Base-by-base conservation (phyloP, 2,113 vertebrate species). In the Pampusana beccarii region DNA sequence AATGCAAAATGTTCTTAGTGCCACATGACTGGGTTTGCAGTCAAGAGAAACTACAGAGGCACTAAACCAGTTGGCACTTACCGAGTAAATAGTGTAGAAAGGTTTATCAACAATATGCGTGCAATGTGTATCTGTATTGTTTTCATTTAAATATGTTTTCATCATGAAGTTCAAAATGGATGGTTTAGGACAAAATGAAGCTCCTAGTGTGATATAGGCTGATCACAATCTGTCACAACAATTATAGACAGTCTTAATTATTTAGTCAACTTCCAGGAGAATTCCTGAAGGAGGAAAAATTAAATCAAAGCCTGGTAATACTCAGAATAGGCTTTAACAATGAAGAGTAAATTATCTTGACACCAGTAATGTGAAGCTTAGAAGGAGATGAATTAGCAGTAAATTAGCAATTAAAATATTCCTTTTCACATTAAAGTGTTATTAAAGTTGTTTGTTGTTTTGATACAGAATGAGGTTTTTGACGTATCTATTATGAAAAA, bases 321-420 rank as follows among this genome's bases (percentile, higher is more conserved):
- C 16, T 70, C 56, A 67, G 42, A 92, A 92, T 19, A 67, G 18
- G 13, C 7, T 84, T 56, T 25, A 86, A 71, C 29, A 88, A 65
- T 56, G 19, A 89, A 67, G 61, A 89, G 19, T 70, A 86, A 86
- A 88, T 95, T 95, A 53, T 84, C 53, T 79, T 93, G 83, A 84
- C 53, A 75, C 4, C 8, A 44, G 18, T 74, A 84, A 78, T 67
- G 26, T 5, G 6, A 91, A 80, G 82, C 64, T 69, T 67, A 91
- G 23, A 78, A 16, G 18, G 48, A 91, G 53, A 87, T 91, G 18
- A 92, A 92, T 75, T 92, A 90, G 24, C 44, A 82, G 24, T 57
- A 82, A 82, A 91, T 82, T 69, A 95, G 31, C 87, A 95, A 87
- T 92, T 90, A 94, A 93, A 73, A 78, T 71, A 78, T 69, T 87